Percentiles rank a stretch among this genome's conserved stretches.
These are phyloP conservation scores for Zosterops lateralis DNA, from an alignment of 2,113 vertebrate genomes.

Conservation along the genomic window DNA sequence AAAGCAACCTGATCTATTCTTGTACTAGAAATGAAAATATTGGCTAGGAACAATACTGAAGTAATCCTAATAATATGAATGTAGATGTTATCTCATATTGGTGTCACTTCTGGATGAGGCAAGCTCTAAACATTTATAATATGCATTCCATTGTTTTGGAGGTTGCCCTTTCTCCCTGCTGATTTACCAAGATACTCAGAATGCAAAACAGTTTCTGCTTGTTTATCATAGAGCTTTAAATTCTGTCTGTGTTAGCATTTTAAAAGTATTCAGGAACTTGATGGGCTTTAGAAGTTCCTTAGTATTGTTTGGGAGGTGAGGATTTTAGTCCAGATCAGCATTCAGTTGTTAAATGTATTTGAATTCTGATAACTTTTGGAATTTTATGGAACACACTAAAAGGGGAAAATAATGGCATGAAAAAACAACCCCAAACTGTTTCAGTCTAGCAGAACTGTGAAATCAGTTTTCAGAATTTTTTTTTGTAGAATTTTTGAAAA, in stretches of 20 bases:
- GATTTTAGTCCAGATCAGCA: neutral
- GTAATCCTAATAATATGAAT: neutral
- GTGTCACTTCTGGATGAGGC: neutral
- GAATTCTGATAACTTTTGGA: neutral
- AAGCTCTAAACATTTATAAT: neutral
- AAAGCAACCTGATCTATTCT: neutral
- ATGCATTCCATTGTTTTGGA: neutral
- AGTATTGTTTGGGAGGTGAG: neutral
- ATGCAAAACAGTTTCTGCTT: neutral
- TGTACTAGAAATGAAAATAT: neutral
- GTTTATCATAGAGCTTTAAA: neutral
- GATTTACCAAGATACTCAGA: neutral
- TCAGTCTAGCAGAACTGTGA: neutral
- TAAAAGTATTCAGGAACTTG: neutral
- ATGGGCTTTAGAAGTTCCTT: neutral
- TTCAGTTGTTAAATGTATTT: neutral
- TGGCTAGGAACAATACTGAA: neutral
- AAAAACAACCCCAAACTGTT: neutral
- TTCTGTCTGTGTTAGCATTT: neutral
- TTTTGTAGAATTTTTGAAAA: neutral
- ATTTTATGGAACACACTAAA: neutral
- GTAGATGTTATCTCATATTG: neutral
- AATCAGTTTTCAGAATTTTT: neutral
- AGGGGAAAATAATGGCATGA: neutral
- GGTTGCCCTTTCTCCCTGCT: neutral